phyloP scores from a whole-genome alignment of 2,113 vertebrate species.

The Thymallus thymallus region DNA sequence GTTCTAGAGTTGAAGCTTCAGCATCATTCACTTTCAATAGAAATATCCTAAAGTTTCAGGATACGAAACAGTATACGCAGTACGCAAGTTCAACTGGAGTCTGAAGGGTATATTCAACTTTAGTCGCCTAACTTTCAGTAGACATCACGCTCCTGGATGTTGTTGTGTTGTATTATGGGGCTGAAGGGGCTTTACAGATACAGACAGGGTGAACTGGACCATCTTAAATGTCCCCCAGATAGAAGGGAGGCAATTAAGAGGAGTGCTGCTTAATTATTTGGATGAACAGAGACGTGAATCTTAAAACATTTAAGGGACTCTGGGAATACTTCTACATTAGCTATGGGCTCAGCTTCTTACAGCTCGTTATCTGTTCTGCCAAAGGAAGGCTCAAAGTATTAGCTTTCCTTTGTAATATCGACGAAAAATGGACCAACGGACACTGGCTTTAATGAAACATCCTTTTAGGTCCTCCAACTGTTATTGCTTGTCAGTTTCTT shows the following conservation, averaged over 20 bases:
- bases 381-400: background rate
- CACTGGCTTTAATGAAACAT: conserved; percentile 5
- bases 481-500: background rate
- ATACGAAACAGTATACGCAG: background rate
- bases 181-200: conserved; percentile 47
- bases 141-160: background rate
- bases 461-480: background rate
- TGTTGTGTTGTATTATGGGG: conserved; percentile 27
- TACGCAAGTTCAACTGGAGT: background rate
- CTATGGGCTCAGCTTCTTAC: background rate
- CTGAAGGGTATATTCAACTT: background rate
- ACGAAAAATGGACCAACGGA: conserved; percentile 19
- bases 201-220: conserved; percentile 40
- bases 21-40: background rate
- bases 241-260: conserved; percentile 53
- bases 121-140: background rate
- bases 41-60: background rate
- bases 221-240: conserved; percentile 45
- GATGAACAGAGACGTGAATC: conserved; percentile 47
- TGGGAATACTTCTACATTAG: conserved; percentile 39
- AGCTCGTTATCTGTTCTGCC: background rate
- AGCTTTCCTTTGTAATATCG: background rate
- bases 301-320: conserved; percentile 57
- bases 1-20: background rate
- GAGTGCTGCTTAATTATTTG: conserved; percentile 61